Base-by-base conservation (phyloP, 2,113 vertebrate species). In the Lanius collurio region DNA sequence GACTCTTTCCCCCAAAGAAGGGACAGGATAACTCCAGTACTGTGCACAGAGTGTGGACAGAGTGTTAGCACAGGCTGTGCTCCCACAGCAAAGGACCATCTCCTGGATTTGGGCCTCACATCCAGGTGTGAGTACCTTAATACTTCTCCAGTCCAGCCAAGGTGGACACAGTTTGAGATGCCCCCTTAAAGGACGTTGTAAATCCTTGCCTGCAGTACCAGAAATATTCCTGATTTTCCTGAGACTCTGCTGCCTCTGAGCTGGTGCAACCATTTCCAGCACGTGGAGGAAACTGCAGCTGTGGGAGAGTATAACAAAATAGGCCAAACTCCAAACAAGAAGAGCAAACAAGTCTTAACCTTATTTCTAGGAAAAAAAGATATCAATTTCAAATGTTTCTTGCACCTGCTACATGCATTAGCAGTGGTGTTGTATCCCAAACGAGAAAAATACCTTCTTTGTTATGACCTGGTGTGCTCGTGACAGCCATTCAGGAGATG, bases 401-500 rank as follows among this genome's bases (percentile, higher is more conserved):
- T 75, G 47, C 86, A 89, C 73, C 75, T 90, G 75, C 27, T 75
- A 78, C 94, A 74, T 12, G n/a, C 52, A 78, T 92, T 93, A 90
- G 75, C 50, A 79, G 55, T 33, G 55, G 24, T 44, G 62, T 3
- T 59, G 60, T 39, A 50, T 57, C 59, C 77, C 3, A 5, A 80
- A 73, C 0, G 0, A 73, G 83, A 73, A 90, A 92, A 97, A 65
- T 33, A 90, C 49, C 64, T 81, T 68, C 88, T 94, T 86, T 95
- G 92, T 88, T 81, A 60, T 41, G 69, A 89, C 76, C 63, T 62
- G 62, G 57, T 84, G 53, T 42, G 70, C 70, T 53, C 70, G 59
- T 90, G 92, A 83, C 84, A 96, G 90, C 79, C 73, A 57, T 83
- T 77, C 41, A 64, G 73, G 60, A 86, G 77, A 68, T 89, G 82